Base-by-base conservation (phyloP, 2,113 vertebrate genomes). In the Rhabdornis inornatus region DNA sequence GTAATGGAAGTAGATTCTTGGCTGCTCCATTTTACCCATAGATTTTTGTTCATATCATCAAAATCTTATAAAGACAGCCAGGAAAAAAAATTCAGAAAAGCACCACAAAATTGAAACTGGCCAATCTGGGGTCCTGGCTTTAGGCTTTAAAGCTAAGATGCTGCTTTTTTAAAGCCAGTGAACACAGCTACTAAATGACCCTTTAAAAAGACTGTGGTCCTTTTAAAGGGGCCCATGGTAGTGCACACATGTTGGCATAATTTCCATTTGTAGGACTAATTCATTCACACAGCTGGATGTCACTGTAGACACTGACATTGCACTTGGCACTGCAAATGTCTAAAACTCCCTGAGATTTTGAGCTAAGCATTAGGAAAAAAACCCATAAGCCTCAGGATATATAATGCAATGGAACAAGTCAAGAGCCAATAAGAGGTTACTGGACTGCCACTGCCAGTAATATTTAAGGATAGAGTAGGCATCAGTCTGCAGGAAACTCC, bases 161-260 rank as follows among this genome's bases (percentile, higher is more conserved):
- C 3, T 69, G 5, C 25, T 57, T 61, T 61, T 50, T 61, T 18
- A 59, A 78, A 74, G 42, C 11, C 6, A 55, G 24, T 27, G 33
- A 78, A 65, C 42, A 71, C 11, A 40, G 39, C 33, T 55, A 74
- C 23, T 39, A 50, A 72, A 31, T 13, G 18, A 57, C 3, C 37
- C 15, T 57, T 40, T 39, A 11, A n/a, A 77, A 63, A 33, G 30
- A 87, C 30, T 21, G 30, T 11, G 3, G 13, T 57, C 27, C 11
- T 64, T 90, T 50, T 23, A 39, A 81, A 83, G 17, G 9, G 28
- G 20, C 17, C 31, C 11, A 22, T 2, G 5, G 8, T 7, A 52
- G 12, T 14, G 21, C 52, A 71, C 24, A 37, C 0, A 0, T 42
- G 4, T 56, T 79, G 61, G 23, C 2, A 1, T 35, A 1, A 66